Conservation (phyloP, 2,113 vertebrate genomes). For the Hemiprocne comata region DNA sequence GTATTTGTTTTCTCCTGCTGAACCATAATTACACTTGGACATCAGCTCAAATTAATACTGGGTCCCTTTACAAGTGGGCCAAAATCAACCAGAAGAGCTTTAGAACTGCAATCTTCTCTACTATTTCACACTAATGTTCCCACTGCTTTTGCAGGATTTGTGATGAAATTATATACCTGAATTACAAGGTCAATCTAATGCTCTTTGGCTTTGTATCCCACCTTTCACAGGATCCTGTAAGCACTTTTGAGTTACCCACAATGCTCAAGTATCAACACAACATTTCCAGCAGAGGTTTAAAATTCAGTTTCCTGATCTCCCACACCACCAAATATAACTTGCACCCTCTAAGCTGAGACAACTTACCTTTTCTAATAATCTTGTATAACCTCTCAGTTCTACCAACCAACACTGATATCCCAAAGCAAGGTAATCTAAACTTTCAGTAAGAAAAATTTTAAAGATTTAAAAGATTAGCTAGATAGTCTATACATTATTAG, state of each 20-base stretch:
- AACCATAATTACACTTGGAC: not conserved
- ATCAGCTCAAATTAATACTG: not conserved
- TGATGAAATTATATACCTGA: not conserved
- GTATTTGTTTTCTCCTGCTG: not conserved
- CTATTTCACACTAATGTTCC: not conserved
- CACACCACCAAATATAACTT: accelerated
- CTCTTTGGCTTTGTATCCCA: not conserved
- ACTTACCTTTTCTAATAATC: not conserved
- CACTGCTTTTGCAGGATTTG: not conserved
- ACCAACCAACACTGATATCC: not conserved
- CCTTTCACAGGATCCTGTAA: not conserved
- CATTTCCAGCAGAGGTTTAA: not conserved
- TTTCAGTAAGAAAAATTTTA: conserved; percentile 30
- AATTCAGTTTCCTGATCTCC: not conserved
- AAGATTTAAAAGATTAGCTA: conserved; percentile 19
- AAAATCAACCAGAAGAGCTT: not conserved
- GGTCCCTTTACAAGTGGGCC: not conserved
- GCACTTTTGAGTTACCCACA: not conserved
- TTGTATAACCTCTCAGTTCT: not conserved
- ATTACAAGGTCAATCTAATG: not conserved
- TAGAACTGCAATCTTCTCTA: not conserved
- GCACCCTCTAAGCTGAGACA: not conserved
- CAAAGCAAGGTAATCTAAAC: not conserved
- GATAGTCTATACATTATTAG: conserved; percentile 22
- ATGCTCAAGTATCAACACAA: not conserved